phyloP scores from a whole-genome alignment of 2,888 invertebrate genomes.

The Rugalucina vietnamica region DNA sequence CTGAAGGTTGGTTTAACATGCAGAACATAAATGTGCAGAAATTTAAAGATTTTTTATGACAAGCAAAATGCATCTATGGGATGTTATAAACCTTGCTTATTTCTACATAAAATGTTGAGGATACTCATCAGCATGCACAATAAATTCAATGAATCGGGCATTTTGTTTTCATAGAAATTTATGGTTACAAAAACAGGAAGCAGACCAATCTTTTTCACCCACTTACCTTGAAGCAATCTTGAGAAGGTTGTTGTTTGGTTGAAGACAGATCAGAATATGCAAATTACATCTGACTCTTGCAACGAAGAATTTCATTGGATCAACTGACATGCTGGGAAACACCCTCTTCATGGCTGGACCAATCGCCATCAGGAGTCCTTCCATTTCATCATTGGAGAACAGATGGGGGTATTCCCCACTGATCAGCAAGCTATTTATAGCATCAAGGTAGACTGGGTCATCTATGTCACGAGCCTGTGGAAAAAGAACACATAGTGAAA shows the following conservation, averaged over 20 bases:
- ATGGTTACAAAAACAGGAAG: no score
- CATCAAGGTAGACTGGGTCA: constrained; percentile 82
- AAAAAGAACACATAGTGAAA: no score
- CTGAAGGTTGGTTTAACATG: no score
- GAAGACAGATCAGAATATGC: constrained; percentile 82
- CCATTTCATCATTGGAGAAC: constrained; percentile 84
- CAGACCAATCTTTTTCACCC: no score
- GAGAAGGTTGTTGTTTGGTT: constrained; percentile 80
- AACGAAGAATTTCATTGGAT: constrained; percentile 83
- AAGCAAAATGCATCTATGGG: no score
- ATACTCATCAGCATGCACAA: no score
- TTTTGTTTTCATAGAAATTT: no score
- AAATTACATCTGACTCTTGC: constrained; percentile 83
- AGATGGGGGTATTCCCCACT: constrained; percentile 83
- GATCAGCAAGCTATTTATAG: constrained; percentile 83
- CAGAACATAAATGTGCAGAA: no score
- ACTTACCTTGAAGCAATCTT: constrained; percentile 74
- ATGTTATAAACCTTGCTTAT: no score
- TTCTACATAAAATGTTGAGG: no score
- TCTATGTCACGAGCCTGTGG: constrained; percentile 81
- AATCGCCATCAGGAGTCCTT: constrained; percentile 82
- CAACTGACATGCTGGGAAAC: constrained; percentile 78
- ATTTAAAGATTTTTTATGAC: no score
- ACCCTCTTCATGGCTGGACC: constrained; percentile 81
- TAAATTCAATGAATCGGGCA: no score